Base-by-base conservation (phyloP, 2,888 invertebrate species). In the Standfussiana lucernea region DNA sequence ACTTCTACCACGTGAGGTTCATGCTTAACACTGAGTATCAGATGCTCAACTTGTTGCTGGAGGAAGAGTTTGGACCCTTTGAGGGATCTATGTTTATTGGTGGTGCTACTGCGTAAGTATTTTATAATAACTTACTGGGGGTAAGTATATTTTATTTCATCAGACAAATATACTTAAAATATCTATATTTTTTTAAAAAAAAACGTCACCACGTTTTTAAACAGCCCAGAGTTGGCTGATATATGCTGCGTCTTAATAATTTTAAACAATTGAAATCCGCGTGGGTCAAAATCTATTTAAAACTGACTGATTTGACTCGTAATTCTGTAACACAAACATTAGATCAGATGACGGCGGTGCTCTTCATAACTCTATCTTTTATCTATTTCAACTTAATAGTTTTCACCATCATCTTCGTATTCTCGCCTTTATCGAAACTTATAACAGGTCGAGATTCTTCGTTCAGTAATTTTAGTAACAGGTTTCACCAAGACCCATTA, bases 1-100 rank as follows among this genome's bases (percentile, higher is more conserved):
- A 99, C 95, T 98, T 98, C 92, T 98, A 99, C 94, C 99, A 99
- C 93, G 99, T 99, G 53, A 97, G 99, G 83, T 99, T 99, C 92
- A 99, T 99, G 98, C 98, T 99, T 86, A 99, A 99, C 92, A 98
- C 98, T 53, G 98, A 99, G 91, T 98, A 98, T 91, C 98, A 98
- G 96, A 99, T 99, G 98, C 98, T 99, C 37, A 98, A 99, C 94
- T 95, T 99, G 76, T 95, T 98, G 86, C 97, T 98, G 21, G 98
- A 98, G 92, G 98, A 99, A 92, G 98, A 99, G 91, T 99, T 99
- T 92, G 99, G 99, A 0, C 99, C 99, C 0, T 99, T 99, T 92
- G 99, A 99, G 94, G 99, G 99, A 0, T 98, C 99, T 75, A 99
- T 99, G 98, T 99, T 99, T 90, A 99, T 99, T 89, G 99, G 99